Evolutionary conservation across 2,888 invertebrate species (phyloP).

Genomic region (Andrena marginata): DNA sequence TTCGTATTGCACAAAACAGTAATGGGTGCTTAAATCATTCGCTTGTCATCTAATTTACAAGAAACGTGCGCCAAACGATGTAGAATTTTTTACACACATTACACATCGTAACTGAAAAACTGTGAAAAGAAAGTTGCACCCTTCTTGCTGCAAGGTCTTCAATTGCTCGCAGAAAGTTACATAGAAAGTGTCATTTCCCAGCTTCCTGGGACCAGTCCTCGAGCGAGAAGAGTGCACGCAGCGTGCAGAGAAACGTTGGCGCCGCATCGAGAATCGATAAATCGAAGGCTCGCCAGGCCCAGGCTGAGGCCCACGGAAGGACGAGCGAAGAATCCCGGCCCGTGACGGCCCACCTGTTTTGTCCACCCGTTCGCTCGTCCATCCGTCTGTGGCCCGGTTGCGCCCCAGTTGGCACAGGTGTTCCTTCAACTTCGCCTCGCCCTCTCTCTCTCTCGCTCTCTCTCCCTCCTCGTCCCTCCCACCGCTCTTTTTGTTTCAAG

Average conservation of each 20-base stretch:
- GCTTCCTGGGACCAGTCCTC: background rate
- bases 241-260: conserved; percentile 42
- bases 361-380: conserved; percentile 81
- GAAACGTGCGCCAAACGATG: too few relatives aligned
- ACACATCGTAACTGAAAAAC: too few relatives aligned
- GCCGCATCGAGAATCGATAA: conserved; percentile 62
- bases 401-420: conserved; percentile 85
- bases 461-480: conserved; percentile 35
- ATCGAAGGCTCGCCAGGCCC: conserved; percentile 50
- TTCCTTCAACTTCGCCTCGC: conserved; percentile 74
- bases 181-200: background rate
- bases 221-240: too few relatives aligned
- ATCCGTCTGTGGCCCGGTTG: conserved; percentile 78
- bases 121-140: too few relatives aligned
- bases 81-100: too few relatives aligned
- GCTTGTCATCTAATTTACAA: too few relatives aligned
- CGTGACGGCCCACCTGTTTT: conserved; percentile 81
- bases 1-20: too few relatives aligned
- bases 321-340: conserved; percentile 77
- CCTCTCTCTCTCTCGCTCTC: conserved; percentile 28
- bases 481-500: conserved; percentile 41
- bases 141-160: too few relatives aligned
- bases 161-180: background rate
- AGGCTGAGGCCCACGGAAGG: conserved; percentile 57
- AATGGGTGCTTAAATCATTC: too few relatives aligned